A percentile compares a stretch with the other conserved stretches of the same genome.
These are phyloP conservation scores for Indri indri DNA, from an alignment of 2,113 vertebrate genomes.

Conservation along the genomic window DNA sequence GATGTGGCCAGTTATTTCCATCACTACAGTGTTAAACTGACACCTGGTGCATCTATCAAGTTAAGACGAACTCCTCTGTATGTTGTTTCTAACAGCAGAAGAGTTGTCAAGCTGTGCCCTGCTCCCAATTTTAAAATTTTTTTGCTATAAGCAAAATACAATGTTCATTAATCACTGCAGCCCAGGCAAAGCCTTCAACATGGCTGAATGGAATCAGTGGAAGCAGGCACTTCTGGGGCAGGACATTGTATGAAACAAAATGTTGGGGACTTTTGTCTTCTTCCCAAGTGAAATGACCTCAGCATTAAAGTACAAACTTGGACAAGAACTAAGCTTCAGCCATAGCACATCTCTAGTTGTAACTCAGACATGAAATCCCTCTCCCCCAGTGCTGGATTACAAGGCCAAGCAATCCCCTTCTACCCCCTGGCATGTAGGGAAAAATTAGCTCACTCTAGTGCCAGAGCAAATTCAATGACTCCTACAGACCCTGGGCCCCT, in stretches of 20 bases:
- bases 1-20: neutral
- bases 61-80: neutral
- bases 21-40: neutral
- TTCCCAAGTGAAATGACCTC: slow-evolving; percentile 3
- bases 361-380: neutral
- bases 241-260: slow-evolving; percentile 47
- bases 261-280: neutral
- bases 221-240: neutral
- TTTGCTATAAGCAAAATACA: slow-evolving; percentile 27
- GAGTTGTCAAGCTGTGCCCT: neutral
- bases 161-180: neutral
- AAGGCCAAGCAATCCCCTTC: neutral
- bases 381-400: neutral
- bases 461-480: neutral
- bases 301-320: slow-evolving; percentile 19
- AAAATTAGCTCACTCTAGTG: neutral
- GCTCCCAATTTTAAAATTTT: neutral
- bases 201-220: neutral
- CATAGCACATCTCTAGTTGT: neutral
- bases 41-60: neutral
- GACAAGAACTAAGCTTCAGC: neutral
- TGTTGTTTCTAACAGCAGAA: slow-evolving; percentile 23
- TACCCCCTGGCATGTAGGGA: neutral
- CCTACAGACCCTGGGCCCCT: neutral
- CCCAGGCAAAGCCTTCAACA: neutral